These are phyloP conservation scores for Monochamus saltuarius DNA, from an alignment of 1,140 invertebrate species.

Conservation along the genomic window DNA sequence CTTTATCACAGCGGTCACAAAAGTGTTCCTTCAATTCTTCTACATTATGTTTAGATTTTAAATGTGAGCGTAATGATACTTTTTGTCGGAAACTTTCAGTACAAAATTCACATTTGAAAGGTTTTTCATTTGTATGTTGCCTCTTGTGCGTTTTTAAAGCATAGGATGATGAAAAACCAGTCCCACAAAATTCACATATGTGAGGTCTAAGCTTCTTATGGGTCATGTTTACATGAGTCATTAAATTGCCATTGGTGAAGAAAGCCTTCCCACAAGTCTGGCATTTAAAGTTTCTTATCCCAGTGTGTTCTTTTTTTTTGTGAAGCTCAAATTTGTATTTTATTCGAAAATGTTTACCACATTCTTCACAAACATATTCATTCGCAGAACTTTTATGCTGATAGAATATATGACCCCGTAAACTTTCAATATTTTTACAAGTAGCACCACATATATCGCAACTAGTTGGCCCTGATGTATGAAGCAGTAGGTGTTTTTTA, in stretches of 20 bases:
- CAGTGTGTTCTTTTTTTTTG: slow-evolving; percentile 37
- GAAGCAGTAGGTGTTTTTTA: slow-evolving; percentile 34
- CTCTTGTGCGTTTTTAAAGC: slow-evolving; percentile 35
- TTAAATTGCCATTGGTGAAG: slow-evolving; percentile 34
- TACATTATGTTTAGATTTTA: slow-evolving; percentile 37
- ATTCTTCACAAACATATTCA: slow-evolving; percentile 35
- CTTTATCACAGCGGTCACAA: slow-evolving; percentile 37
- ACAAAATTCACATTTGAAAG: slow-evolving; percentile 37
- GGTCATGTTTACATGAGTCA: slow-evolving; percentile 39
- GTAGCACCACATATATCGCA: slow-evolving; percentile 39
- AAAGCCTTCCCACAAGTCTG: slow-evolving; percentile 39
- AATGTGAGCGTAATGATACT: slow-evolving; percentile 36
- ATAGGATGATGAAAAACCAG: slow-evolving; percentile 36
- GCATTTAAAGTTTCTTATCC: slow-evolving; percentile 36
- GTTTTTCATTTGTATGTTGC: slow-evolving; percentile 40
- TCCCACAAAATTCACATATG: slow-evolving; percentile 36
- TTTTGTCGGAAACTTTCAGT: slow-evolving; percentile 37
- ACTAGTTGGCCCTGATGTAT: slow-evolving; percentile 29
- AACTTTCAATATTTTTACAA: slow-evolving; percentile 39
- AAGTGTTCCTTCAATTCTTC: slow-evolving; percentile 31
- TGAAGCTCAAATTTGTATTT: slow-evolving; percentile 35
- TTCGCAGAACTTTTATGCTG: slow-evolving; percentile 30
- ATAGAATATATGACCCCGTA: slow-evolving; percentile 38
- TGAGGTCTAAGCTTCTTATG: slow-evolving; percentile 39
- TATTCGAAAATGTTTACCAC: slow-evolving; percentile 31